phyloP scores from a whole-genome alignment of 2,888 invertebrate genomes.

The Troilus luridus region DNA sequence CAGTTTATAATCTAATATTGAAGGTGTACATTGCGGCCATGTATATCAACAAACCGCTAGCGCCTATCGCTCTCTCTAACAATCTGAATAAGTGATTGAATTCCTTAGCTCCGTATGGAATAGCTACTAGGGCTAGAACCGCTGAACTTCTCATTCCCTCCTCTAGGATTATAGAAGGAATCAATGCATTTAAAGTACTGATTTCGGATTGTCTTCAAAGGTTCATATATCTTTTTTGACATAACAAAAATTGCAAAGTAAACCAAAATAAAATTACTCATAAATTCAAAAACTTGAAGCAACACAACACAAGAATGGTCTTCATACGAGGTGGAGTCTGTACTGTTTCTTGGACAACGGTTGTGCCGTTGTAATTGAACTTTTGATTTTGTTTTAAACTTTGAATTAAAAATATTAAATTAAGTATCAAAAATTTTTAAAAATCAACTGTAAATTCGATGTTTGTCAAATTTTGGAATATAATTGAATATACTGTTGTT shows the following conservation, averaged over 20 bases:
- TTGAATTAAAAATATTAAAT: too few relatives aligned
- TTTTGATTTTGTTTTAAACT: too few relatives aligned
- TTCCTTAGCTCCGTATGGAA: not conserved
- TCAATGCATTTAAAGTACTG: not conserved
- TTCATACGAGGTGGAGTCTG: too few relatives aligned
- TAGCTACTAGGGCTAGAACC: not conserved
- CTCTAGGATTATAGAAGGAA: not conserved
- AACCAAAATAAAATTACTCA: not conserved
- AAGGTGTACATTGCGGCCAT: conserved; percentile 29
- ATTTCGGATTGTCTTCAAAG: not conserved
- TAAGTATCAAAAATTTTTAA: too few relatives aligned
- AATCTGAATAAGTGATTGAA: not conserved
- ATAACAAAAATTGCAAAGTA: too few relatives aligned
- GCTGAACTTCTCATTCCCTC: not conserved
- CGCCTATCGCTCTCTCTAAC: not conserved
- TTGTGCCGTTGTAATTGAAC: too few relatives aligned
- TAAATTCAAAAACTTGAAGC: too few relatives aligned
- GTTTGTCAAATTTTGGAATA: too few relatives aligned
- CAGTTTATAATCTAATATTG: conserved; percentile 28
- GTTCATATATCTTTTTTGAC: not conserved
- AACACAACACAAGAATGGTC: too few relatives aligned
- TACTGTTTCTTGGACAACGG: too few relatives aligned
- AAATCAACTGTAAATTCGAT: too few relatives aligned
- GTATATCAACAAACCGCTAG: conserved; percentile 39
- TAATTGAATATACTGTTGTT: too few relatives aligned